phyloP scores from a whole-genome alignment of 2,797 vertebrate species.

The Tragelaphus eurycerus region DNA sequence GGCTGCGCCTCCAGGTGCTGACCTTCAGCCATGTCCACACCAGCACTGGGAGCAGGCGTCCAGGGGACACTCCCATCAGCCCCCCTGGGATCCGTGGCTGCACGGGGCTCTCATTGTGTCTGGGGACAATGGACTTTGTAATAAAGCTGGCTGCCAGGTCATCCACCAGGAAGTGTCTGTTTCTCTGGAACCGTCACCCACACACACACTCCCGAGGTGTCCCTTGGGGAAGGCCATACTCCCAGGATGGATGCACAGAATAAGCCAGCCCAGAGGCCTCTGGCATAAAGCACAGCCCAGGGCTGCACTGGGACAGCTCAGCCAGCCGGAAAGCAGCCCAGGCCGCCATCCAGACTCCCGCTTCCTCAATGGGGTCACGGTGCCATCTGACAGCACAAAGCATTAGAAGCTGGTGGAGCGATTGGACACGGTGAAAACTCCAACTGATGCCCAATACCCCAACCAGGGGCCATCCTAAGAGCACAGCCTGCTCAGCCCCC shows the following conservation, averaged over 20 bases:
- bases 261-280: not conserved
- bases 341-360: fast-evolving
- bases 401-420: not conserved
- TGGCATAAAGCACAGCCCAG: not conserved
- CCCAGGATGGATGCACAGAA: not conserved
- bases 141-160: constrained; percentile 90
- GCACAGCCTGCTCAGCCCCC: not conserved
- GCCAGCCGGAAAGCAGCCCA: not conserved
- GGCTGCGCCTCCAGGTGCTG: not conserved
- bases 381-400: not conserved
- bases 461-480: not conserved
- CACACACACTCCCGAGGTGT: fast-evolving
- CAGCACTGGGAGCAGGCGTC: constrained; percentile 89
- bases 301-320: not conserved
- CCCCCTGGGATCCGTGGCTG: constrained; percentile 79
- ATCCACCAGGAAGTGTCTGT: not conserved
- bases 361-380: not conserved
- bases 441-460: not conserved
- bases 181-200: not conserved
- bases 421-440: not conserved
- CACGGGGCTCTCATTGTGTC: constrained; percentile 78
- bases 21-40: not conserved
- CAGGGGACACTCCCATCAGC: constrained; percentile 88
- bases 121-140: constrained; percentile 83
- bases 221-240: not conserved